These are phyloP conservation scores for Hypsopygia costalis DNA, from an alignment of 2,888 invertebrate genomes.

Conservation along the genomic window DNA sequence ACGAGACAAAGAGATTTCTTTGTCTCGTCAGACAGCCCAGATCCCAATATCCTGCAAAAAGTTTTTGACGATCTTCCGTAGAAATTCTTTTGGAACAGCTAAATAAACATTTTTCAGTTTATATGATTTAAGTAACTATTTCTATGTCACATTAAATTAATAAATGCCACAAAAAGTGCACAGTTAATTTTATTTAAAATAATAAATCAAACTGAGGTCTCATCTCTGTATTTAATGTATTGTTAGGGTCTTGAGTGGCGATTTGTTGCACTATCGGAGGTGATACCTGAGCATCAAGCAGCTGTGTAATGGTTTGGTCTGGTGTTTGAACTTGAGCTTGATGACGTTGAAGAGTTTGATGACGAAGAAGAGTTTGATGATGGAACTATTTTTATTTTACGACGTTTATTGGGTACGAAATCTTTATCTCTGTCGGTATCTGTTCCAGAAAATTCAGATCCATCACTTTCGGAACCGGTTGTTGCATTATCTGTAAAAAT, in stretches of 20 bases:
- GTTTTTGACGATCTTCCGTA: background rate
- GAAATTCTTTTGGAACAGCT: background rate
- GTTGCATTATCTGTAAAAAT: conserved; percentile 9
- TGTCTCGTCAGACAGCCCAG: background rate
- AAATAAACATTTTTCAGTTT: background rate
- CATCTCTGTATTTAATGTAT: conserved; percentile 6
- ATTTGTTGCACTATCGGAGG: conserved; percentile 2
- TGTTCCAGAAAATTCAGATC: conserved; percentile 11
- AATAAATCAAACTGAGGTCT: conserved; percentile 7
- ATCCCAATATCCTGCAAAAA: background rate
- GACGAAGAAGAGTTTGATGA: conserved; percentile 8
- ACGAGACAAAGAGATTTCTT: background rate
- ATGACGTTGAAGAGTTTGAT: too few relatives aligned
- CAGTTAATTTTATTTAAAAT: too few relatives aligned
- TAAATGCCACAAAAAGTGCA: too few relatives aligned
- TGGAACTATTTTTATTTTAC: conserved; percentile 9
- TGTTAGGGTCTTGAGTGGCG: conserved; percentile 3
- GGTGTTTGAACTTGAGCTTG: conserved; percentile 9
- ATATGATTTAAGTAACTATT: too few relatives aligned
- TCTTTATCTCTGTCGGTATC: conserved; percentile 9
- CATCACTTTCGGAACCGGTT: conserved; percentile 6
- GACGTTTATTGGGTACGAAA: conserved; percentile 10
- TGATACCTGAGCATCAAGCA: background rate
- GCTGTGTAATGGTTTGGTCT: background rate
- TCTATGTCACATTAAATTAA: too few relatives aligned